These are phyloP conservation scores for Eristalis arbustorum DNA, from an alignment of 2,888 invertebrate genomes.

Conservation along the genomic window DNA sequence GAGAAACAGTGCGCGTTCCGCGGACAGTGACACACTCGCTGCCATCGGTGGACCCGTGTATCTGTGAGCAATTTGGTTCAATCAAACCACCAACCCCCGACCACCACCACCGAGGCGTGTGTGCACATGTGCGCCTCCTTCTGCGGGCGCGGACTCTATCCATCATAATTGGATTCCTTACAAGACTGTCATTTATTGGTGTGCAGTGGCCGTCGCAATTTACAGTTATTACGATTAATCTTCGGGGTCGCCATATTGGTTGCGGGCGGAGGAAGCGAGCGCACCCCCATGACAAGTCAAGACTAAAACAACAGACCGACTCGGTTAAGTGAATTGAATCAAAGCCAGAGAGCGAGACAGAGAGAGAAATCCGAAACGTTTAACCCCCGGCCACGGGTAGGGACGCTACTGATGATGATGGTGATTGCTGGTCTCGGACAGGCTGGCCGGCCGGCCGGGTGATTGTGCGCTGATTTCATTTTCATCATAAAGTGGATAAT, in stretches of 20 bases:
- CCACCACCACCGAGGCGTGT: neutral
- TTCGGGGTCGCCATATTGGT: conserved; percentile 16
- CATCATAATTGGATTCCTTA: conserved; percentile 51
- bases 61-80: conserved; percentile 42
- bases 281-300: conserved; percentile 37
- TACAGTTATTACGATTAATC: conserved; percentile 44
- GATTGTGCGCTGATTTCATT: conserved; percentile 53
- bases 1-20: conserved; percentile 27
- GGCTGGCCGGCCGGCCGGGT: conserved; percentile 52
- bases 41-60: neutral
- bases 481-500: conserved; percentile 61
- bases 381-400: neutral
- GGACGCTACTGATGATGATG: conserved; percentile 6
- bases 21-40: conserved; percentile 26
- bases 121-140: conserved; percentile 6
- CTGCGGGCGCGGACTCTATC: neutral
- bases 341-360: neutral
- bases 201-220: conserved; percentile 26
- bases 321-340: conserved; percentile 50
- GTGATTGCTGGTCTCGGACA: neutral
- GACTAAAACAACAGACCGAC: conserved; percentile 26
- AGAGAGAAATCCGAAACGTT: neutral
- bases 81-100: conserved; percentile 9
- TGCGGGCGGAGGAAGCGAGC: neutral
- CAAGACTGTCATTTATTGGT: conserved; percentile 27